Percentiles rank a stretch among this genome's conserved stretches.
These are phyloP conservation scores for Lithosia quadra DNA, from an alignment of 2,888 invertebrate species.

Conservation along the genomic window DNA sequence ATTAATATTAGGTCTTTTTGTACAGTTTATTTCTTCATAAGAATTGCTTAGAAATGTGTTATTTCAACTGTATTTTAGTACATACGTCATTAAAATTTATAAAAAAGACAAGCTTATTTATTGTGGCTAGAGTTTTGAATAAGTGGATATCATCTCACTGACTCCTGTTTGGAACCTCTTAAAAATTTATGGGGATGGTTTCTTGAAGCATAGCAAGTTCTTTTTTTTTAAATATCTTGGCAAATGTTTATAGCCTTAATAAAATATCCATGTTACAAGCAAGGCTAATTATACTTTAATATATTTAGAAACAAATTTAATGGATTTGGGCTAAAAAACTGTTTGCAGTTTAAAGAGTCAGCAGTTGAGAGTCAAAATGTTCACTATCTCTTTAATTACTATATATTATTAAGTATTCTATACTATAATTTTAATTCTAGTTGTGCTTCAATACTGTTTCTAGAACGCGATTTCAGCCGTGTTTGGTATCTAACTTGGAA, in stretches of 20 bases:
- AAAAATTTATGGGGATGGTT: background rate
- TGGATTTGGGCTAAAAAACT: constrained; percentile 7
- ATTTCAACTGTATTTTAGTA: constrained; percentile 62
- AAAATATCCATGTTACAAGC: background rate
- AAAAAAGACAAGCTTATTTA: constrained; percentile 68
- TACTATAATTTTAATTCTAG: background rate
- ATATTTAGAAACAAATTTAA: constrained; percentile 23
- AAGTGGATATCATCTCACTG: constrained; percentile 51
- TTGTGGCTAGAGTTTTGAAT: constrained; percentile 57
- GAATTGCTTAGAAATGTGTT: constrained; percentile 57
- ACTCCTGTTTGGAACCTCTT: constrained; percentile 49
- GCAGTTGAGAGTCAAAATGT: constrained; percentile 15
- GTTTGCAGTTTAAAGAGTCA: constrained; percentile 10
- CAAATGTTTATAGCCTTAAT: background rate
- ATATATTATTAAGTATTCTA: background rate
- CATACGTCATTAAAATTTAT: constrained; percentile 58
- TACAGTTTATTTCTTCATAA: constrained; percentile 54
- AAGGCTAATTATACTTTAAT: constrained; percentile 3
- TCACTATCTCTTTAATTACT: constrained; percentile 5
- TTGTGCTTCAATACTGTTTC: constrained; percentile 22
- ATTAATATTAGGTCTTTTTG: constrained; percentile 49
- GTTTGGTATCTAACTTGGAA: constrained; percentile 10
- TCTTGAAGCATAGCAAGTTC: constrained; percentile 4
- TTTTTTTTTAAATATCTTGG: background rate
- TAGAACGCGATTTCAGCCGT: constrained; percentile 32